Conservation (phyloP, 2,797 vertebrate genomes). For the Anomalospiza imberbis region DNA sequence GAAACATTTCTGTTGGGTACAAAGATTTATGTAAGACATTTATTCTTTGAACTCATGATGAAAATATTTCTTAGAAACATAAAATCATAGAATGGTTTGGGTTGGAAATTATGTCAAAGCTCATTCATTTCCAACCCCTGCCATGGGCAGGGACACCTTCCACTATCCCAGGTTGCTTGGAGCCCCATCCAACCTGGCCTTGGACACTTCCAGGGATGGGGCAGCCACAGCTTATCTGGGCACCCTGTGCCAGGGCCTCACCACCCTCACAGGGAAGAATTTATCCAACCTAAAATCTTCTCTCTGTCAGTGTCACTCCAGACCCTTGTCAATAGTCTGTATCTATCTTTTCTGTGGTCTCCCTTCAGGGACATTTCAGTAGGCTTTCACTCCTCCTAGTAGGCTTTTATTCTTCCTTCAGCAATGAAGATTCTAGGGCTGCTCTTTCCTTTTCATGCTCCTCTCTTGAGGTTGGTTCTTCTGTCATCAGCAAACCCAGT, state of each 20-base stretch:
- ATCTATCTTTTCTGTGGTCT: background rate
- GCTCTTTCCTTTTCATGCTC: background rate
- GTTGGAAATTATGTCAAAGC: background rate
- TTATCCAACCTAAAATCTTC: fast-evolving
- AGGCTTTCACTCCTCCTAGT: too few species aligned
- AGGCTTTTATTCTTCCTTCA: background rate
- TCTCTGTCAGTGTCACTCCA: background rate
- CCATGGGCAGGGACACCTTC: background rate
- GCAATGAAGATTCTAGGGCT: background rate
- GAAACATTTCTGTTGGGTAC: background rate
- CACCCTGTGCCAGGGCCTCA: background rate
- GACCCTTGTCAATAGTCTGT: fast-evolving
- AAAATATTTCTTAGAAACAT: background rate
- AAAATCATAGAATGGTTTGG: background rate
- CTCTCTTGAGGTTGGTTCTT: background rate
- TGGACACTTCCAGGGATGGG: fast-evolving
- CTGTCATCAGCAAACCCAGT: background rate
- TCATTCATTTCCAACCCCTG: background rate
- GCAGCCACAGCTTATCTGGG: background rate
- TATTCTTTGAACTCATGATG: background rate
- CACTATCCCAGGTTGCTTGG: background rate
- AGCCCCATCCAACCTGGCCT: background rate
- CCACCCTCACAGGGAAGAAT: background rate
- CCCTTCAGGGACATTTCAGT: background rate
- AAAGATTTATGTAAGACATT: background rate